Evolutionary conservation across 2,797 vertebrate species (phyloP).

Genomic region (Sebastes goodei): DNA sequence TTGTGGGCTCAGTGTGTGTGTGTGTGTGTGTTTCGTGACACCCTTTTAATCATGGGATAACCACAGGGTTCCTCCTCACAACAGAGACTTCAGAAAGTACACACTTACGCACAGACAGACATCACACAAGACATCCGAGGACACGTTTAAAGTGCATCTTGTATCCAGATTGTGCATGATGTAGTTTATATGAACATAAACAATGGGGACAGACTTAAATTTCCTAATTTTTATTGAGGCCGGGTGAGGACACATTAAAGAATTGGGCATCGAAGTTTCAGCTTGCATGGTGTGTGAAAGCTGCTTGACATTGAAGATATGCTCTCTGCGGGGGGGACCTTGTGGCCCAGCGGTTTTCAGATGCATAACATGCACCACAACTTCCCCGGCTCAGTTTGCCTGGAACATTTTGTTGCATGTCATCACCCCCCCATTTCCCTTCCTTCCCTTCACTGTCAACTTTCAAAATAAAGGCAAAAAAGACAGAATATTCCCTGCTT

Average conservation of each 20-base stretch:
- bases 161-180: slow-evolving; percentile 41
- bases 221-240: not conserved
- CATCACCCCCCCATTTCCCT: not conserved
- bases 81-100: slow-evolving; percentile 47
- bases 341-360: slow-evolving; percentile 2
- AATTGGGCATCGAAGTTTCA: not conserved
- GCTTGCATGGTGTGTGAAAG: not conserved
- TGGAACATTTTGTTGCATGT: not conserved
- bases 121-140: slow-evolving; percentile 22
- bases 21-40: slow-evolving; percentile 37
- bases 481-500: not conserved
- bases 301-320: not conserved
- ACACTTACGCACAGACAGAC: slow-evolving; percentile 1
- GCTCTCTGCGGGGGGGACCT: not conserved
- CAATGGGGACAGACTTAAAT: slow-evolving; percentile 1
- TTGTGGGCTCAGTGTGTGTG: slow-evolving; percentile 1
- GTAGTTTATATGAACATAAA: slow-evolving; percentile 11
- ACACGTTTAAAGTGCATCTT: slow-evolving; percentile 13
- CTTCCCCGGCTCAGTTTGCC: not conserved
- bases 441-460: not conserved
- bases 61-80: slow-evolving; percentile 42
- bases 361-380: not conserved
- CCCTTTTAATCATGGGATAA: slow-evolving; percentile 65
- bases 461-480: slow-evolving; percentile 7
- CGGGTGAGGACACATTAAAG: not conserved